Evolutionary conservation across 2,888 invertebrate species (phyloP), one percentile per base, ranked within the genome.

Genomic region (Sinotaia quadrata): DNA sequence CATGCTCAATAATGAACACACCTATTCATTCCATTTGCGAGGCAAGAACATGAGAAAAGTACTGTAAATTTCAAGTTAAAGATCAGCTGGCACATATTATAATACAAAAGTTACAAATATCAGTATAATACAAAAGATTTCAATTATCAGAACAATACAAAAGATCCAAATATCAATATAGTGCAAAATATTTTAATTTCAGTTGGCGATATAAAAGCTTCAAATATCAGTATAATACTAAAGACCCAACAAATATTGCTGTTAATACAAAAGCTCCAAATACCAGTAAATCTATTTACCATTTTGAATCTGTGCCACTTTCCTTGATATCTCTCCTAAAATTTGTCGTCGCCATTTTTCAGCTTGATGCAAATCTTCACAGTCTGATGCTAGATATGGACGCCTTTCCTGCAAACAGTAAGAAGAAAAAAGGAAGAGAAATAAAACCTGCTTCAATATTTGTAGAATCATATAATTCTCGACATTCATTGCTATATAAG

Each of bases 281-380:
- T 41, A 41, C 15, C 41, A 41, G 41, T 41, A 41, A 3, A n/a
- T n/a, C n/a, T n/a, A n/a, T 69, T 77, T 87, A 93, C 94, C 96
- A 89, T 98, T 98, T 88, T 99, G 99, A 87, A 99, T 99, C 89
- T 98, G 97, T 1, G 98, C 95, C 0, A 99, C 98, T 91, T 99
- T 99, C 85, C 97, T 95, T 0, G 98, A 96, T 51, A 99, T 94
- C 89, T 99, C 99, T 68, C 97, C 91, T 67, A 99, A 95, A 71
- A 99, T 97, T 88, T 99, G 98, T 88, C 96, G 91, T 75, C 99
- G 91, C 94, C 97, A 98, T 90, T 96, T 97, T 87, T 99, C 98
- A 41, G 97, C 95, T 86, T 96, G 95, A 47, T 93, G 92, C 44
- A 98, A 88, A 85, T 95, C 95, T 78, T 93, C 93, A 89, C 98